Evolutionary conservation across 2,797 vertebrate species (phyloP).

Genomic region (Artibeus jamaicensis): DNA sequence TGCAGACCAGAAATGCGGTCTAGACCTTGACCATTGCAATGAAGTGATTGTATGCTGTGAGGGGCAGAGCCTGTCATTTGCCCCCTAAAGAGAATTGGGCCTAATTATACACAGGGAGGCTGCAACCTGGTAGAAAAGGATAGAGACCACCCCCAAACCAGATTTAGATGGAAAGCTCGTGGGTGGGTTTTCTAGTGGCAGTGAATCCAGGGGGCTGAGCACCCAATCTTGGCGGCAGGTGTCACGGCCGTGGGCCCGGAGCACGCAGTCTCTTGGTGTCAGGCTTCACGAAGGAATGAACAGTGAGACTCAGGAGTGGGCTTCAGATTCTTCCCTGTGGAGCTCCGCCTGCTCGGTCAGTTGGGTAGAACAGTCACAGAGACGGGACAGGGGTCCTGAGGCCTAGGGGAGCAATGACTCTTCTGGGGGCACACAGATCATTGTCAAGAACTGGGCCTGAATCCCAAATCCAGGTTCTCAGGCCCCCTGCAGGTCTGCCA

Average conservation of each 20-base stretch:
- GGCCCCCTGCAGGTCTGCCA: fast-evolving
- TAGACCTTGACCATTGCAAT: neutral
- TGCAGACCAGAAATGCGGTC: neutral
- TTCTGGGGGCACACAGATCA: neutral
- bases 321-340: neutral
- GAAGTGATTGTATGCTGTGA: neutral
- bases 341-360: too few relatives aligned
- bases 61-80: neutral
- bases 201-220: neutral
- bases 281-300: fast-evolving
- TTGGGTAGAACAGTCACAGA: neutral
- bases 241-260: fast-evolving
- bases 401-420: neutral
- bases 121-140: slow-evolving; percentile 63
- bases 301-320: neutral
- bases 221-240: neutral
- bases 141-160: slow-evolving; percentile 63
- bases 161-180: slow-evolving; percentile 41
- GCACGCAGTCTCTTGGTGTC: neutral
- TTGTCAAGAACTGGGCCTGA: neutral
- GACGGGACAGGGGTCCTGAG: neutral
- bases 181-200: neutral
- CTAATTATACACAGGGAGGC: slow-evolving; percentile 56
- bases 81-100: fast-evolving
- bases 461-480: too few relatives aligned